These are phyloP conservation scores for Buceros bicornis DNA, from an alignment of 2,797 vertebrate species.

Conservation along the genomic window DNA sequence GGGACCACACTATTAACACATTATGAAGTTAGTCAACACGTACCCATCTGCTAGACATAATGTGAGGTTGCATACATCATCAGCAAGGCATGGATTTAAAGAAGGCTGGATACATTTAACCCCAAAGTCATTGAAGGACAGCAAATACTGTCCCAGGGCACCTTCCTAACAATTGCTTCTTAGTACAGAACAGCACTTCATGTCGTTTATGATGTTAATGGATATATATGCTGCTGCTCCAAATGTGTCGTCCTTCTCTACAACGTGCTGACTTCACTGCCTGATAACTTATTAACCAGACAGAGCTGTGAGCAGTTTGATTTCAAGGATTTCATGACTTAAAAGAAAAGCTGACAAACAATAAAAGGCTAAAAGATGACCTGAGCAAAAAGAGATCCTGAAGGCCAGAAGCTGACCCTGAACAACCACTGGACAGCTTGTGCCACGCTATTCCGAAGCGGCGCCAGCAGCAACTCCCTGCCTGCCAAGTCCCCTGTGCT, in stretches of 20 bases:
- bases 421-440: background rate
- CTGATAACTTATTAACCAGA: background rate
- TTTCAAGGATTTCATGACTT: background rate
- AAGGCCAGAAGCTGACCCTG: background rate
- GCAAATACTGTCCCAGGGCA: background rate
- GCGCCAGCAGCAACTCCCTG: background rate
- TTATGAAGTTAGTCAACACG: background rate
- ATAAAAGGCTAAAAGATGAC: background rate
- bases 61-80: background rate
- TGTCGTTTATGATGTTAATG: background rate
- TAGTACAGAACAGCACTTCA: background rate
- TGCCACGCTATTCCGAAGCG: background rate
- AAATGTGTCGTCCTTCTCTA: background rate
- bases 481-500: background rate
- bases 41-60: background rate
- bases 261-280: background rate
- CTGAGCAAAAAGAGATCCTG: background rate
- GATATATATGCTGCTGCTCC: background rate
- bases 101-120: background rate
- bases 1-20: background rate
- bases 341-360: background rate
- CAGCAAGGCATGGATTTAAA: background rate
- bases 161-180: background rate
- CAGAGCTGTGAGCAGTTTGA: background rate
- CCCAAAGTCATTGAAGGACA: background rate